Evolutionary conservation across 2,888 invertebrate genomes (phyloP).

Genomic region (Timandra comae): DNA sequence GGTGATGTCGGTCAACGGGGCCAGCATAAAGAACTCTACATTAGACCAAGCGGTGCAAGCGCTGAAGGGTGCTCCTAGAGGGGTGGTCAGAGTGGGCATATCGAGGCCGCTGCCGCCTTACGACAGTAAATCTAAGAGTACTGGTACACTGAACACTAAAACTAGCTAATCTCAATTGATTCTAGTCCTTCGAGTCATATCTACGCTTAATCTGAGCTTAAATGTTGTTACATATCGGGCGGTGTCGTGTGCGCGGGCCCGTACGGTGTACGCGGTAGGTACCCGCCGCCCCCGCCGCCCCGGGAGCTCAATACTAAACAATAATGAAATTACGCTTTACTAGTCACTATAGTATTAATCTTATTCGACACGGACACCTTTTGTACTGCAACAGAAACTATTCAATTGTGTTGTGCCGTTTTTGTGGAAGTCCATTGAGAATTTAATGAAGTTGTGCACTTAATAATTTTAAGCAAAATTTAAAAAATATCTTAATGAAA

Average conservation of each 20-base stretch:
- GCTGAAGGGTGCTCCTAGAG: slow-evolving; percentile 94
- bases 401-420: slow-evolving; percentile 4
- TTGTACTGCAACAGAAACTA: slow-evolving; percentile 48
- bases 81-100: slow-evolving; percentile 92
- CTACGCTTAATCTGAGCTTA: slow-evolving; percentile 42
- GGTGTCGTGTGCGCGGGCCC: slow-evolving; percentile 14
- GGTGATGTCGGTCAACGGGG: slow-evolving; percentile 93
- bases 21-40: slow-evolving; percentile 91
- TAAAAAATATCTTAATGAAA: too few species aligned
- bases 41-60: slow-evolving; percentile 97
- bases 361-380: slow-evolving; percentile 36
- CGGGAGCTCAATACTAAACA: slow-evolving; percentile 40
- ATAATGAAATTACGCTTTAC: slow-evolving; percentile 70
- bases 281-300: slow-evolving; percentile 7
- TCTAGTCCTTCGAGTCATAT: slow-evolving; percentile 72
- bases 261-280: too few species aligned
- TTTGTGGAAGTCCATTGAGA: slow-evolving; percentile 14
- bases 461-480: too few species aligned
- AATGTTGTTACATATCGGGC: slow-evolving; percentile 41
- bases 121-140: slow-evolving; percentile 59
- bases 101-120: slow-evolving; percentile 85
- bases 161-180: slow-evolving; percentile 57
- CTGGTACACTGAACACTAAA: slow-evolving; percentile 54
- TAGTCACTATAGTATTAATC: slow-evolving; percentile 42
- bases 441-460: slow-evolving; percentile 1